Evolutionary conservation across 2,888 invertebrate species (phyloP), one percentile per base, ranked within the genome.

Genomic region (Rotaria magnacalcarata): DNA sequence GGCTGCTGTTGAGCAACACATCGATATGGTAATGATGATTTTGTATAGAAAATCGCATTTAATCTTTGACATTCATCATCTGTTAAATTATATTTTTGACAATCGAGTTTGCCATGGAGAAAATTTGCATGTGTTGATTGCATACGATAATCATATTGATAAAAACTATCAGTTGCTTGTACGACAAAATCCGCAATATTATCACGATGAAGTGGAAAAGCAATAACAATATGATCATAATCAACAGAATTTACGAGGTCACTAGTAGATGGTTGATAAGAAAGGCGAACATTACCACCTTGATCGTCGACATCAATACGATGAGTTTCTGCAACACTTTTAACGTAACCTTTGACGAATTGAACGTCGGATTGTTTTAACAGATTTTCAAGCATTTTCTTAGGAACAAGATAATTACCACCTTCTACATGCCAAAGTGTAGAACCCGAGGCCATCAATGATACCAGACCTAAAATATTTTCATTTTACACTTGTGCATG

Each of bases 141-240:
- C 86, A 86, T 86, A 41, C 74, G 75, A n/a, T 85, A 75, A 47
- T 27, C 56, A 52, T 75, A 54, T 47, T 47, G 47, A 27, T 89
- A 87, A 8, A 88, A 87, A 21, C 86, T 87, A 24, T 90, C 89
- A 90, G 92, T 92, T 84, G 90, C 91, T 84, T 90, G 90, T 89
- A 93, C 93, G 84, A 90, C 88, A 85, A 86, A 85, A 43, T 85
- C 19, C 14, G 34, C 50, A 2, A 34, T 47, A 41, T 93, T 92
- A 21, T 89, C 89, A 84, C 92, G 91, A 1, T 87, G 92, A 60
- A 93, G 89, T 1, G 94, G 94, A 52, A 92, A 89, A 27, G 93
- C 93, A 34, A 94, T 88, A 80, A 94, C 91, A 4, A 94, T 92
- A 87, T 92, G 91, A 88, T 94, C 93, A 88, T 93, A 93, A 50